phyloP scores from a whole-genome alignment of 1,140 invertebrate species.

The Triops cancriformis region DNA sequence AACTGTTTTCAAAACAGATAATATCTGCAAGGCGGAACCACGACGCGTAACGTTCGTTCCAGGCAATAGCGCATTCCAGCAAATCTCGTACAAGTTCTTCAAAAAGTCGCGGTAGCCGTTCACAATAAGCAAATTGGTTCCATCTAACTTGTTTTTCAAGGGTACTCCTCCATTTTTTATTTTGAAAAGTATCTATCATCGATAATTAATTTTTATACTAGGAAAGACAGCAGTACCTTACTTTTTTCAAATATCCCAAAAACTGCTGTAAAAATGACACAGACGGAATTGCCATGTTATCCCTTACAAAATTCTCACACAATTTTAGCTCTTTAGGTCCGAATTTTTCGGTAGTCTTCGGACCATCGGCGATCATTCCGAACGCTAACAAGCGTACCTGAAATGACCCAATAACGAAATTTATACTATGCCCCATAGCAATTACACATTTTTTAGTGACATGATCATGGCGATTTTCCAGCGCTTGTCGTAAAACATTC shows the following conservation, averaged over 20 bases:
- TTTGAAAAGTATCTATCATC: slow-evolving; percentile 37
- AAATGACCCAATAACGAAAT: slow-evolving; percentile 27
- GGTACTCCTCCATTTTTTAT: slow-evolving; percentile 37
- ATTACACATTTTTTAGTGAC: slow-evolving; percentile 33
- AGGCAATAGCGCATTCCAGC: slow-evolving; percentile 50
- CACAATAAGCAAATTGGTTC: slow-evolving; percentile 21
- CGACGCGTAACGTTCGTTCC: slow-evolving; percentile 62
- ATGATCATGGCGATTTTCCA: slow-evolving; percentile 40
- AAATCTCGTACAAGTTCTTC: slow-evolving; percentile 43
- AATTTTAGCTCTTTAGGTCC: slow-evolving; percentile 52
- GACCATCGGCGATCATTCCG: slow-evolving; percentile 61
- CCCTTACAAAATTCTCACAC: slow-evolving; percentile 55
- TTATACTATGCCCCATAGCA: slow-evolving; percentile 23
- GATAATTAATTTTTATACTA: slow-evolving; percentile 11
- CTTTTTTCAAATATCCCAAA: slow-evolving; percentile 43
- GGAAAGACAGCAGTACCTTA: slow-evolving; percentile 31
- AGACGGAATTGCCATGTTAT: slow-evolving; percentile 62
- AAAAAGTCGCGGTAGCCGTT: slow-evolving; percentile 42
- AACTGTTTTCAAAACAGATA: not conserved
- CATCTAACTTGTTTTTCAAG: slow-evolving; percentile 30
- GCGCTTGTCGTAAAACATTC: slow-evolving; percentile 37
- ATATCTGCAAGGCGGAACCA: slow-evolving; percentile 51
- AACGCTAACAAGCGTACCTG: slow-evolving; percentile 50
- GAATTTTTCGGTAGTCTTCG: slow-evolving; percentile 60
- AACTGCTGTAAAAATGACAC: slow-evolving; percentile 47